Base-by-base conservation (phyloP, 2,113 vertebrate species). In the Ptilorrhoa leucosticta region DNA sequence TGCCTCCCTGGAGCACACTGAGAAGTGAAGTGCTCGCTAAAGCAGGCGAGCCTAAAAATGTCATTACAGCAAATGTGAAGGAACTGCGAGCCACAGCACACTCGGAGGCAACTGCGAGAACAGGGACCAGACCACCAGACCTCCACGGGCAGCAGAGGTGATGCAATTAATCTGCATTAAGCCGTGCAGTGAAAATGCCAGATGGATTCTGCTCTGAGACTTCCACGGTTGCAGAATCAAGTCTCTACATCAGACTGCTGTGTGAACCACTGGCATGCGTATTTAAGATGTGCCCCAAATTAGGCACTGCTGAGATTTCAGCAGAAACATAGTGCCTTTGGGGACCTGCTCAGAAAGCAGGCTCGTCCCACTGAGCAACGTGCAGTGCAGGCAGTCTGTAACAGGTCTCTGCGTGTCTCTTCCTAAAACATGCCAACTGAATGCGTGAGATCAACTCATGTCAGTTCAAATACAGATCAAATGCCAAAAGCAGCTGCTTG, bases 401-500 rank as follows among this genome's bases (percentile, higher is more conserved):
- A 35, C 40, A 13, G 45, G 33, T 33, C 45, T 73, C 26, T 65
- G 33, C 0, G 0, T 6, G 21, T 35, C 40, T 86, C 53, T 37
- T 63, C 39, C 51, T 11, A 2, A 31, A 68, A 70, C 14, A 35
- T 27, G 7, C 14, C 37, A 44, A 5, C 5, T 56, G 45, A 61
- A 53, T 13, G 8, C 1, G 0, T 22, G 66, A 66, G 27, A 54
- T 63, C 77, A 73, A 4, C 33, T 72, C 2, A 0, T 10, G 24
- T 63, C 71, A 11, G 21, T 37, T 76, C 44, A 48, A 40, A 50
- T 28, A 40, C 30, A 28, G 23, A 33, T 79, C 17, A 65, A 51
- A 77, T 39, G 21, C 21, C 50, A 73, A 50, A 88, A 50, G 47
- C 61, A 33, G 37, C 35, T 77, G 39, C 26, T 83, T 14, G 30